Percentiles rank a stretch among this genome's conserved stretches.
Evolutionary conservation across 2,888 invertebrate genomes (phyloP).

Genomic region (Nezara viridula): DNA sequence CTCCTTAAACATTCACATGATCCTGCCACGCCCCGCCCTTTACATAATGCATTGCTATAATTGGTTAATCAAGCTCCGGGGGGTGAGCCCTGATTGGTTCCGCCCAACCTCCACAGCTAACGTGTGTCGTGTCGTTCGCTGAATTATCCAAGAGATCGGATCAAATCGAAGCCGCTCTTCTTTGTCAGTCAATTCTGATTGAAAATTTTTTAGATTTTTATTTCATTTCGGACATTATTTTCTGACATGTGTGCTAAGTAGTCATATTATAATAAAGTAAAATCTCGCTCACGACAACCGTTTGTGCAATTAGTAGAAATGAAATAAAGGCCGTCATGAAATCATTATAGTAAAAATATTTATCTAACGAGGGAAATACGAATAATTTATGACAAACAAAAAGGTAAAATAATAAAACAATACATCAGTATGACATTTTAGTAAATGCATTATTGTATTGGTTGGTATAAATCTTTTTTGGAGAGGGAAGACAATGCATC

Average conservation of each 20-base stretch:
- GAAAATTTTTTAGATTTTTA: background rate
- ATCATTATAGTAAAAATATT: no score
- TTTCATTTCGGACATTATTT: background rate
- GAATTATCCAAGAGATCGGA: background rate
- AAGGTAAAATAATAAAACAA: no score
- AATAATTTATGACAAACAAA: no score
- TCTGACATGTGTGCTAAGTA: no score
- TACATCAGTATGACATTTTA: background rate
- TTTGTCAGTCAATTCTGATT: background rate
- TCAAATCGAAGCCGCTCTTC: background rate
- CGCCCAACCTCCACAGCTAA: background rate
- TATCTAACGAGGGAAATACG: no score
- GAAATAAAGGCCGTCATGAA: no score
- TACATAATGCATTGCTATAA: background rate
- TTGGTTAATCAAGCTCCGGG: background rate
- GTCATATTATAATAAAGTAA: no score
- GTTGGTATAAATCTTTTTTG: background rate
- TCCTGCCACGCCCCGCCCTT: background rate
- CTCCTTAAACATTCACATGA: conserved; percentile 22
- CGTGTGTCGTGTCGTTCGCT: background rate
- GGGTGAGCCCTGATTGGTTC: conserved; percentile 20
- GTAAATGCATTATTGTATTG: background rate
- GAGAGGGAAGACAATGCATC: background rate
- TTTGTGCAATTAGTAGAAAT: no score
- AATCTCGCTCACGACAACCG: no score